Evolutionary conservation across 2,797 vertebrate genomes (phyloP), one percentile per base, ranked within the genome.

Genomic region (Aeoliscus strigatus): DNA sequence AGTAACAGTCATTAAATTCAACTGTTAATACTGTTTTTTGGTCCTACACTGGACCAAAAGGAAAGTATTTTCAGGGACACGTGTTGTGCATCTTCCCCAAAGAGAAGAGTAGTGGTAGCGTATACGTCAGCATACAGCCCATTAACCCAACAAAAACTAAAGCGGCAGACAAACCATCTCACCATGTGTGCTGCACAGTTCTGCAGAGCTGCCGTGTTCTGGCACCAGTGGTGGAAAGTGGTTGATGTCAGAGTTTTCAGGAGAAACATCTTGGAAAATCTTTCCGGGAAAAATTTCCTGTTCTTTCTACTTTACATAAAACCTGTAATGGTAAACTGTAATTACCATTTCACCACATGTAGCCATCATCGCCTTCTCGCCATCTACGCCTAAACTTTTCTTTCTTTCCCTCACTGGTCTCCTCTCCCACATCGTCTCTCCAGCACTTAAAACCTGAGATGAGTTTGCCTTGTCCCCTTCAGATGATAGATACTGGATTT

Each of bases 401-500:
- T 42, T 26, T 50, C 13, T 29, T 6, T 31, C 11, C 29, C 34
- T 9, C 17, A 25, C 36, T 29, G 26, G n/a, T 45, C 11, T 28
- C 21, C 29, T 21, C 4, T 29, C 26, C 28, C 14, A 23, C 21
- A 23, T 23, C 4, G 21, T 23, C 4, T 4, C 21, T 23, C 8
- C 4, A 23, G 8, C 21, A 4, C n/a, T n/a, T n/a, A 21, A 21
- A 21, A 21, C 7, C 9, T 30, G 29, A 14, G 29, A 14, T 14
- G 8, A 30, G 14, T 30, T 7, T 35, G 14, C 3, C 18, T 36
- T n/a, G n/a, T n/a, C n/a, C n/a, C 14, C 26, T 33, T 14, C 67
- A 98, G 95, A 90, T 31, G 88, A 92, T 58, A 84, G 77, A 48
- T 97, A 89, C 76, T 98, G 94, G 94, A 74, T 97, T 34, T 98